A percentile compares a stretch with the other conserved stretches of the same genome.
phyloP scores from a whole-genome alignment of 2,797 vertebrate genomes.

The Distichodus sexfasciatus region DNA sequence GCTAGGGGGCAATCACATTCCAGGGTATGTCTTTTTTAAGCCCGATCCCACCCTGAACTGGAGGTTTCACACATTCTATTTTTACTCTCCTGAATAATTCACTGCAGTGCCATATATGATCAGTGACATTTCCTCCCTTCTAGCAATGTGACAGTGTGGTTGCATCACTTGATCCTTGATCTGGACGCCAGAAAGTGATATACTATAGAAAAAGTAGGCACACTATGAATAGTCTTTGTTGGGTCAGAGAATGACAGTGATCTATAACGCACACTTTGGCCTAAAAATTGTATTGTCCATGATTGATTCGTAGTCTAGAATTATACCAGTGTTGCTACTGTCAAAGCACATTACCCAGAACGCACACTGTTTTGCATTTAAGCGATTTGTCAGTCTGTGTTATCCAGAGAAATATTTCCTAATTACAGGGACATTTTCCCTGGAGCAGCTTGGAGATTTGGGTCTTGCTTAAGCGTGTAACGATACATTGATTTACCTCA shows the following conservation, averaged over 20 bases:
- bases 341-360: conserved; percentile 13
- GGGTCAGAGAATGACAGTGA: conserved; percentile 38
- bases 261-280: conserved; percentile 21
- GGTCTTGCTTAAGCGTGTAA: too few species aligned
- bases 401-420: too few species aligned
- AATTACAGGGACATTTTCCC: too few species aligned
- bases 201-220: conserved; percentile 11
- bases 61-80: conserved; percentile 53
- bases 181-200: conserved; percentile 30
- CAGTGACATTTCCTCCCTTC: conserved; percentile 49
- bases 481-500: too few species aligned
- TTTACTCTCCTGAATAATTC: conserved; percentile 54
- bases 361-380: not conserved
- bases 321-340: conserved; percentile 24
- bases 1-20: conserved; percentile 40
- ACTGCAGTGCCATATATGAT: conserved; percentile 52
- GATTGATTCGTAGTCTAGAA: conserved; percentile 5
- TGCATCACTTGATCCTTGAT: conserved; percentile 53
- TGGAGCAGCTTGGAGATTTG: too few species aligned
- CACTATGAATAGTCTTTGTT: conserved; percentile 34
- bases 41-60: conserved; percentile 22
- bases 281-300: conserved; percentile 23
- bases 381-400: too few species aligned
- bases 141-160: conserved; percentile 40
- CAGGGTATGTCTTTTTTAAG: not conserved